Conservation (phyloP, 2,888 invertebrate species). For the Morpho helenor region DNA sequence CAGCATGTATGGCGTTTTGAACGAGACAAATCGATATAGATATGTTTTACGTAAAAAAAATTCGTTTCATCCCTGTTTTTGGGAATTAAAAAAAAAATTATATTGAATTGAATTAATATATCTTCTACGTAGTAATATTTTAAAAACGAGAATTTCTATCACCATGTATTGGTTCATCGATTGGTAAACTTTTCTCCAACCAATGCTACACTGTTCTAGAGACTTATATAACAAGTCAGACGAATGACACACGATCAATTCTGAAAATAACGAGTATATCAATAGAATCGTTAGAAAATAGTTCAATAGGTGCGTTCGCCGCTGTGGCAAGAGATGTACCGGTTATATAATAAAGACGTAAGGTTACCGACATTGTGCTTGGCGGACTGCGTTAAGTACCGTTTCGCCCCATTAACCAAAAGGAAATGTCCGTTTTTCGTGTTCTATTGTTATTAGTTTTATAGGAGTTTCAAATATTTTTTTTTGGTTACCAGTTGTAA, state of each 20-base stretch:
- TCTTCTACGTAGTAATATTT: too few species aligned
- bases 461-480: neutral
- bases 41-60: too few species aligned
- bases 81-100: too few species aligned
- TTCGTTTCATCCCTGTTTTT: too few species aligned
- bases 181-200: neutral
- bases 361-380: slow-evolving; percentile 50
- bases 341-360: slow-evolving; percentile 46
- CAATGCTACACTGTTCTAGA: neutral
- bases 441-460: slow-evolving; percentile 2
- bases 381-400: slow-evolving; percentile 24
- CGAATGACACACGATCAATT: slow-evolving; percentile 9
- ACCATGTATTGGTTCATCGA: neutral
- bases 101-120: too few species aligned
- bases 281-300: slow-evolving; percentile 14
- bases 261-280: slow-evolving; percentile 17
- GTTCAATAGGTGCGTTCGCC: slow-evolving; percentile 18
- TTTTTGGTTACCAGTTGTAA: neutral
- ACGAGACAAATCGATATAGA: too few species aligned
- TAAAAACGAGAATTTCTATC: too few species aligned
- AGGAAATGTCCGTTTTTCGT: slow-evolving; percentile 16
- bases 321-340: slow-evolving; percentile 36
- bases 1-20: too few species aligned
- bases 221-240: slow-evolving; percentile 1
- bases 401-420: slow-evolving; percentile 23